Base-by-base conservation (phyloP, 1,140 invertebrate genomes). In the Rhyzopertha dominica region DNA sequence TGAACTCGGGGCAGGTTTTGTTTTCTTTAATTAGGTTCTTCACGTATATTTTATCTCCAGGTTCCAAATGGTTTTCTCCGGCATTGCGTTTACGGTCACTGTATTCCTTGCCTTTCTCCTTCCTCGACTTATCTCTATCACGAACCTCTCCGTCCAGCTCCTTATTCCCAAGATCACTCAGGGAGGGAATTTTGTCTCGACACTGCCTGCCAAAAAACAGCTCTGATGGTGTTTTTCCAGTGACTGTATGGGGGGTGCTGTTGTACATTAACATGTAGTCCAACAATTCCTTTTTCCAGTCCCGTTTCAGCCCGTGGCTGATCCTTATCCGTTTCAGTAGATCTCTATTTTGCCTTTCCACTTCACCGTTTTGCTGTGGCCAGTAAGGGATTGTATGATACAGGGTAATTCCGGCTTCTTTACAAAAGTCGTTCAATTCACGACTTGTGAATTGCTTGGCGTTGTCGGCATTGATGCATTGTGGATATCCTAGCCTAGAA, bases 281-380 rank as follows among this genome's bases (percentile, higher is more conserved):
- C 4, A 35, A 26, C 16, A 62, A 24, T 23, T 38, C 41, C 18
- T 58, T 41, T 42, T 48, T 38, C 45, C 36, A 53, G 41, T 56
- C 37, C 30, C 31, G 18, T 20, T 36, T 36, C 23, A 36, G 16
- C 5, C 10, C 34, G 18, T 36, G 19, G 23, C 19, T 36, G 22
- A 12, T 25, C 26, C 26, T 16, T 24, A 10, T 25, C 12, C 8
- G 13, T 23, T 39, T 10, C 14, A 23, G 16, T 20, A 5, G n/a
- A n/a, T n/a, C n/a, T n/a, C n/a, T n/a, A 44, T 63, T 63, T 47
- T 63, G 54, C 8, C 61, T 29, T 39, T 65, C 59, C 1, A 62
- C 61, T 30, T 63, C 55, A 1, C 61, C 62, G 50, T 66, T 66
- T 37, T 47, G 40, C 35, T 62, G 59, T 5, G 63, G 59, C 52